Base-by-base conservation (phyloP, 2,797 vertebrate genomes). In the Australoheros facetus region DNA sequence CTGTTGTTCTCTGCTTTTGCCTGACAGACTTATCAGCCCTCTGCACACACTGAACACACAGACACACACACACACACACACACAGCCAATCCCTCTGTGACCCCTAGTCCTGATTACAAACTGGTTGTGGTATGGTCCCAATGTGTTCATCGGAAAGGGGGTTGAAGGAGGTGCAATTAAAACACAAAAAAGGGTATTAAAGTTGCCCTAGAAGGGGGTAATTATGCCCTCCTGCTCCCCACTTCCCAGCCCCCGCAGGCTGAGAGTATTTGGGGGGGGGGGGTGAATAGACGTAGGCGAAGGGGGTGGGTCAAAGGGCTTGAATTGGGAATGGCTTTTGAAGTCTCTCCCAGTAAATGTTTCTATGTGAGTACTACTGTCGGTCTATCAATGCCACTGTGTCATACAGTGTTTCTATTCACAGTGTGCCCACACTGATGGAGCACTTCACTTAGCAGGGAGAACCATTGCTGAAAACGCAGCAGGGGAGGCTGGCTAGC, bases 171-270 rank as follows among this genome's bases (percentile, higher is more conserved):
- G 91, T 75, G 88, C 93, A 95, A 96, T 95, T 95, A 95, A 95
- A 94, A 94, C 87, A 95, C 94, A 96, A 96, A 95, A 95, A 94
- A 85, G 89, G 87, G 94, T 89, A 95, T 96, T 95, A 95, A 95
- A 95, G 91, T 92, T 77, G 81, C 91, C 92, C 94, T 62, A 80
- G 93, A 93, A 93, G 94, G 92, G 93, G 93, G 93, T 93, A 95
- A 95, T 96, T 96, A 94, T 93, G 91, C 75, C 71, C 83, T 89
- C 79, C 85, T 81, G 80, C 89, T 91, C 90, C 86, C 71, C 79
- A 87, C 90, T 91, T 91, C 87, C 85, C 85, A 87, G 87, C 74
- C 88, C 88, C 91, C 87, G 88, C 86, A 91, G 94, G 90, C 83
- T 81, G 82, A 85, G 89, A 84, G 87, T 84, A 11, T 37, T 37